Conservation (phyloP, 2,888 invertebrate species). For the Charanyca ferruginea region DNA sequence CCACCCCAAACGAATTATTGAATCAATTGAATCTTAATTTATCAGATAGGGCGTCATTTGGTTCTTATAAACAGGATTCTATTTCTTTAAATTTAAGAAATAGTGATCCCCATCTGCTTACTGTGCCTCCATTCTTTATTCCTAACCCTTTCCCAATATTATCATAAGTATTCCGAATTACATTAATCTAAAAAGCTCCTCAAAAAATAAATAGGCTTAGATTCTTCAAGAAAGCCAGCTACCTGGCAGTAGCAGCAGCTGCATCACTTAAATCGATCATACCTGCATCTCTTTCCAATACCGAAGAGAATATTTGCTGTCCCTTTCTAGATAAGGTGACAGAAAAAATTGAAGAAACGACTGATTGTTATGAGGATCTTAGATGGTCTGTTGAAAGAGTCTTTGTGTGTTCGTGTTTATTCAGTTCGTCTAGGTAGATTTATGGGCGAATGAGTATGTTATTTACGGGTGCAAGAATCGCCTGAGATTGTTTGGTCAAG, state of each 20-base stretch:
- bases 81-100: constrained; percentile 14
- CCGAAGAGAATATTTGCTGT: constrained; percentile 57
- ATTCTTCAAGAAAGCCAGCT: constrained; percentile 77
- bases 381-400: constrained; percentile 53
- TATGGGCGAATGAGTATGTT: constrained; percentile 45
- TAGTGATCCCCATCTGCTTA: constrained; percentile 49
- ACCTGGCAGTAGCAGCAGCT: constrained; percentile 86
- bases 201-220: constrained; percentile 79
- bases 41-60: constrained; percentile 22
- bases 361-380: constrained; percentile 55
- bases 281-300: constrained; percentile 71
- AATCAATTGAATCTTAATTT: constrained; percentile 27
- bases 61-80: neutral
- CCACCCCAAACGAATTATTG: too few species aligned
- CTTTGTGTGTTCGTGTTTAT: constrained; percentile 60
- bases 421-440: constrained; percentile 50
- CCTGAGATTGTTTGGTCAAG: constrained; percentile 30
- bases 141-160: constrained; percentile 58
- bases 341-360: constrained; percentile 64
- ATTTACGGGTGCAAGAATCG: constrained; percentile 39
- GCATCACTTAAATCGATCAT: constrained; percentile 83
- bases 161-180: constrained; percentile 62
- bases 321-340: constrained; percentile 75
- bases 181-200: constrained; percentile 66
- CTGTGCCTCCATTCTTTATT: constrained; percentile 18